Base-by-base conservation (phyloP, 2,888 invertebrate genomes). In the Caenorhabditis sp. region DNA sequence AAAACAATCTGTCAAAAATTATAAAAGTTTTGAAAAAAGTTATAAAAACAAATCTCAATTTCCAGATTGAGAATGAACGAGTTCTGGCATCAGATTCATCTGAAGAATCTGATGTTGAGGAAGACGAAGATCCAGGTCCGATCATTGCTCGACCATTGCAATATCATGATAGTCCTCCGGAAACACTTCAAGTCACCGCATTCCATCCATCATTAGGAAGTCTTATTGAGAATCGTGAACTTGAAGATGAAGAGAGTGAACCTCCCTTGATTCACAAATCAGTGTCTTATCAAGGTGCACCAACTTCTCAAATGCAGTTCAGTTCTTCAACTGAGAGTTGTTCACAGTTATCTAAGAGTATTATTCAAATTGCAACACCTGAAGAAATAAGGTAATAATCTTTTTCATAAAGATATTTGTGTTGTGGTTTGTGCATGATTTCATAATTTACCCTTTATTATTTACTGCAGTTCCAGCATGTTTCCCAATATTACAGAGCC, bases 361-460 rank as follows among this genome's bases (percentile, higher is more conserved):
- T 76, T 0, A 68, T 83, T 43, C 83, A 83, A 57, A 68, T 84
- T 1, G 81, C 82, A 20, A 83, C 85, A 10, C 84, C 84, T 17
- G 83, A 84, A 68, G 84, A 85, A 72, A 81, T 84, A 50, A 71
- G 83, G 83, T 83, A 65, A 59, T 20, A 17, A n/a, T 1, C n/a
- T 26, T 5, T 26, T 57, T 25, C 26, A 4, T n/a, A n/a, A 23
- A 52, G 4, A 4, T 21, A 4, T 17, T 53, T 21, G 7, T 52
- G 21, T 52, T 52, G 52, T 52, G 7, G 5, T 23, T 52, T 52
- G 23, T 23, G 23, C 52, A 23, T 52, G 21, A 21, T 31, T 31
- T 4, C 7, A 50, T 12, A 50, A 14, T 50, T 10, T 21, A 23
- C 52, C 52, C 31, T 31, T 7, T 23, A 52, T 52, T 52, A 10